phyloP scores from a whole-genome alignment of 37 sponge, comb jelly and placozoan genomes.

The Oopsacas minuta region DNA sequence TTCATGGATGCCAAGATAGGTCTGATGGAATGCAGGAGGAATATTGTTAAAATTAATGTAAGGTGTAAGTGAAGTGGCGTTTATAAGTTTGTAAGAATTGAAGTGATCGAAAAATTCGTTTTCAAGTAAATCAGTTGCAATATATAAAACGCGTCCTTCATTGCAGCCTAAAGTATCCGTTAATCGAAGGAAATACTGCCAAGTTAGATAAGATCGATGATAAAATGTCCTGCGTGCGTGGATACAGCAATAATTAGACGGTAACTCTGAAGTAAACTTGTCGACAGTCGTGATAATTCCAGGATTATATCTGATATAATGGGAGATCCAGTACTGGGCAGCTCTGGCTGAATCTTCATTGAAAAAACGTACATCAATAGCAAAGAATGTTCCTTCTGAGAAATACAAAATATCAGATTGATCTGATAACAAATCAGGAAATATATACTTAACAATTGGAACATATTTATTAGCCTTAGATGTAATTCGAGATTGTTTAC shows the following conservation, averaged over 20 bases:
- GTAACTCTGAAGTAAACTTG: constrained; percentile 21
- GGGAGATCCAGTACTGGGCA: constrained; percentile 40
- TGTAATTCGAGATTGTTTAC: not conserved
- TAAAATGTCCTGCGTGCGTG: constrained; percentile 53
- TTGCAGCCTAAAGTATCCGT: constrained; percentile 26
- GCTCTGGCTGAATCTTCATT: constrained; percentile 20
- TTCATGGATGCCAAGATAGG: constrained; percentile 52
- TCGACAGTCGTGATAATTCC: constrained; percentile 19
- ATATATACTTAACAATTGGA: constrained; percentile 34
- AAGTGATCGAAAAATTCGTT: not conserved
- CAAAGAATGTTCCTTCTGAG: constrained; percentile 67
- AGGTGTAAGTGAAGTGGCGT: not conserved
- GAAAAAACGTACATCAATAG: constrained; percentile 50
- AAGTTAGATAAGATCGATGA: constrained; percentile 22
- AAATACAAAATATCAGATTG: constrained; percentile 57
- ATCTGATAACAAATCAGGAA: constrained; percentile 30
- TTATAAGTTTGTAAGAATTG: not conserved
- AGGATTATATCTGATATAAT: constrained; percentile 25
- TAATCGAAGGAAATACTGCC: constrained; percentile 32
- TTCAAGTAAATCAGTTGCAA: constrained; percentile 36
- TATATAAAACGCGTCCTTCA: constrained; percentile 35
- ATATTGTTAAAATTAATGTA: constrained; percentile 21
- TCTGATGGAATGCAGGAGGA: constrained; percentile 14
- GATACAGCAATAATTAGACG: constrained; percentile 40
- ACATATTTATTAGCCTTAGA: not conserved